Base-by-base conservation (phyloP, 2,888 invertebrate species). In the Rhingia rostrata region DNA sequence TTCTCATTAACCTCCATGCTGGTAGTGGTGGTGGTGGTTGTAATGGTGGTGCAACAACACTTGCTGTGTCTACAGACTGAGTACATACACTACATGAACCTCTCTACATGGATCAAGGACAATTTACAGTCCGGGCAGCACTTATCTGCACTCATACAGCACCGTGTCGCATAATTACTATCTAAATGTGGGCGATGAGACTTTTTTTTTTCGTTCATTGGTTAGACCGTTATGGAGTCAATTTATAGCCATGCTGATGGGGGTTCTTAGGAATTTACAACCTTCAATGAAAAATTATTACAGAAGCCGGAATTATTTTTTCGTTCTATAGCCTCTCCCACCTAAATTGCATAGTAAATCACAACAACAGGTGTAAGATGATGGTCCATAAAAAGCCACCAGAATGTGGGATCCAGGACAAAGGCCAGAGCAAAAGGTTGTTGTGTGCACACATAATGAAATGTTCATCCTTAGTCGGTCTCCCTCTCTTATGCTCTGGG, bases 281-380 rank as follows among this genome's bases (percentile, higher is more conserved):
- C 47, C 60, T 22, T 14, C 67, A 79, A 84, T 63, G 47, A 79
- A 53, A 51, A 79, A 74, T 56, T 64, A 74, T 58, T 53, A 64
- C 22, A 30, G 58, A 7, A 10, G 9, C 14, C 7, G 3, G 51
- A 33, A 37, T 37, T 45, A 30, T 79, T 53, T 73, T 53, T 60
- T 51, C 9, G 7, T 22, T 49, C 33, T 7, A 22, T 10, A 12
- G 7, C 35, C 33, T 41, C 30, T 43, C 6, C n/a, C 41, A 6
- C n/a, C n/a, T 41, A 4, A 54, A 14, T 79, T 74, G 43, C 84
- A 49, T 45, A 63, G 75, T 84, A 84, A 84, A 84, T 84, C 80
- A 80, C 66, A 22, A 69, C 80, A 80, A 84, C 84, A 84, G 84
- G 84, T 84, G 84, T 49, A 75, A 69, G 79, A 69, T 66, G 74